Conservation (phyloP, 2,888 invertebrate genomes). For the Schizaphis graminum region DNA sequence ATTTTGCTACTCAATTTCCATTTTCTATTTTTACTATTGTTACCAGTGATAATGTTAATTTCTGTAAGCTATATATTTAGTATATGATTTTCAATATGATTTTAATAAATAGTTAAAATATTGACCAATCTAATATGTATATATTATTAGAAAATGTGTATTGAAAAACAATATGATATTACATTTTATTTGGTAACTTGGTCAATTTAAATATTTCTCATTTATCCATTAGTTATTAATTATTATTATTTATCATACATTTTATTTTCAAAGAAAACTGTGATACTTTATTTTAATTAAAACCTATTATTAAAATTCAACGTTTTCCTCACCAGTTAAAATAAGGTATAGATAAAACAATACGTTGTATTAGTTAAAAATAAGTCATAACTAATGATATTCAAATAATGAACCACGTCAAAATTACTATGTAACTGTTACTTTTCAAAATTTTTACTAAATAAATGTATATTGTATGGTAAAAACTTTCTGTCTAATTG, state of each 20-base stretch:
- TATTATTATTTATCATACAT: conserved; percentile 16
- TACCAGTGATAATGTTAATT: neutral
- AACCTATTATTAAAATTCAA: neutral
- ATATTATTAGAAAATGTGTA: neutral
- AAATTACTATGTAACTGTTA: neutral
- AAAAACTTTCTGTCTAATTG: neutral
- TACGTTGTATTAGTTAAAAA: neutral
- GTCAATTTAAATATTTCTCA: neutral
- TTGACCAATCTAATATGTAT: neutral
- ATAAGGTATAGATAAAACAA: neutral
- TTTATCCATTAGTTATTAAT: conserved; percentile 20
- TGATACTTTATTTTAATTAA: conserved; percentile 30
- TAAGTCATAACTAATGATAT: neutral
- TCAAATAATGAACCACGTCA: neutral
- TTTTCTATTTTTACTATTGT: neutral
- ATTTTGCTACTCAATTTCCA: neutral
- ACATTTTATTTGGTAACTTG: neutral
- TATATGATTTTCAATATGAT: neutral
- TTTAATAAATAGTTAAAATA: too few species aligned
- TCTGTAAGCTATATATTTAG: neutral
- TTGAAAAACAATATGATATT: neutral
- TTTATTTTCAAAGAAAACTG: conserved; percentile 52
- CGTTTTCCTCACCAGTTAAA: conserved; percentile 17
- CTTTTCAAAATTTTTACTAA: neutral
- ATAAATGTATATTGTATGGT: neutral